Evolutionary conservation across 2,888 invertebrate species (phyloP).

Genomic region (Luperina testacea): DNA sequence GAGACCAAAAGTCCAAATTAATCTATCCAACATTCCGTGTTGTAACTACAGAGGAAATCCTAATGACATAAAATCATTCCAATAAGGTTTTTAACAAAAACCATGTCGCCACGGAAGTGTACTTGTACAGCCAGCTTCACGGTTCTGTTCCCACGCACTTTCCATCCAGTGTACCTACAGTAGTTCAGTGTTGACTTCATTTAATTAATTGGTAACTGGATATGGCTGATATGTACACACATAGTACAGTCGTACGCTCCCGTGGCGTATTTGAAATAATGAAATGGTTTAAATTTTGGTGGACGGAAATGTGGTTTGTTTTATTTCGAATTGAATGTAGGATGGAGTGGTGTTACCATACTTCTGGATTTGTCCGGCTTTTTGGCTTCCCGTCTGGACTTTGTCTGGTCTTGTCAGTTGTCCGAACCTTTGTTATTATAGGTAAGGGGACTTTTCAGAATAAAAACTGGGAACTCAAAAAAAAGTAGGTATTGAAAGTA

Average conservation of each 20-base stretch:
- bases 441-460: neutral
- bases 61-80: slow-evolving; percentile 41
- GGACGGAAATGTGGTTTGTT: neutral
- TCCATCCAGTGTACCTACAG: slow-evolving; percentile 35
- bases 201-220: slow-evolving; percentile 61
- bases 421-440: neutral
- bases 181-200: slow-evolving; percentile 52
- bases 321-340: neutral
- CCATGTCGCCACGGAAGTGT: slow-evolving; percentile 37
- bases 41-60: slow-evolving; percentile 27
- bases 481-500: neutral
- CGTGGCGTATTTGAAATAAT: slow-evolving; percentile 33
- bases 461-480: neutral
- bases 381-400: neutral
- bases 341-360: neutral
- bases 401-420: neutral
- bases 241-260: neutral
- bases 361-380: too few species aligned
- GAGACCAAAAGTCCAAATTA: neutral
- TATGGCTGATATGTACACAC: slow-evolving; percentile 15
- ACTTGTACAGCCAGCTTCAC: slow-evolving; percentile 13
- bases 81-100: slow-evolving; percentile 45
- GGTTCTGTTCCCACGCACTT: slow-evolving; percentile 53
- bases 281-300: slow-evolving; percentile 19
- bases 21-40: neutral